phyloP scores from a whole-genome alignment of 2,888 invertebrate species.

The Ommatoiulus sabulosus region DNA sequence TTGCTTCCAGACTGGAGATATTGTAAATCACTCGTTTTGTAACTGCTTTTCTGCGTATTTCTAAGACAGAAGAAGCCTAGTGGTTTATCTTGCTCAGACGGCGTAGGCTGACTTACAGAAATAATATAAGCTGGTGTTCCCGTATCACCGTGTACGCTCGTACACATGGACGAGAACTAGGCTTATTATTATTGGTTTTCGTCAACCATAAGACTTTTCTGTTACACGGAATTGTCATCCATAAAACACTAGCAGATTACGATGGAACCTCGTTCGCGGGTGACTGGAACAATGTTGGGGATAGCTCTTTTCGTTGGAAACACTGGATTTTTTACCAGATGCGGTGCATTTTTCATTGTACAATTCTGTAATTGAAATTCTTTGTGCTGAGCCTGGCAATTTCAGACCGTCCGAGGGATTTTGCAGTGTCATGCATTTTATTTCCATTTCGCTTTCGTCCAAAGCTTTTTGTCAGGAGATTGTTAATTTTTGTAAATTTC shows the following conservation, averaged over 20 bases:
- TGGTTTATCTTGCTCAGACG: constrained; percentile 12
- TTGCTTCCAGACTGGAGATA: not conserved
- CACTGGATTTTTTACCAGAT: not conserved
- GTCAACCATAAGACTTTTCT: not conserved
- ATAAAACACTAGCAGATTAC: not conserved
- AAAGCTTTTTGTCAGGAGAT: too few relatives aligned
- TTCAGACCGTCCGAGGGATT: not conserved
- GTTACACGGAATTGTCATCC: not conserved
- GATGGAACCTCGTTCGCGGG: not conserved
- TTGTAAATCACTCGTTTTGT: constrained; percentile 2
- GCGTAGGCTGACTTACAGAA: not conserved
- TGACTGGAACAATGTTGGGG: not conserved
- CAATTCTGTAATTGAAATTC: not conserved
- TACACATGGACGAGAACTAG: not conserved
- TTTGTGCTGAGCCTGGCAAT: not conserved
- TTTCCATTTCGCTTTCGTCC: not conserved
- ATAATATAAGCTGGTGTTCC: not conserved
- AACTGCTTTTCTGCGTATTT: not conserved
- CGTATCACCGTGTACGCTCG: not conserved
- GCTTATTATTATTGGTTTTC: constrained; percentile 30
- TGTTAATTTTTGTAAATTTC: not conserved
- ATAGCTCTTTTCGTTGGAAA: not conserved
- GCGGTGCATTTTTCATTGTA: not conserved
- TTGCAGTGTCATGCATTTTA: not conserved
- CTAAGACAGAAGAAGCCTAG: constrained; percentile 9